Conservation (phyloP, 1,140 invertebrate genomes). For the Lepidurus packardi region DNA sequence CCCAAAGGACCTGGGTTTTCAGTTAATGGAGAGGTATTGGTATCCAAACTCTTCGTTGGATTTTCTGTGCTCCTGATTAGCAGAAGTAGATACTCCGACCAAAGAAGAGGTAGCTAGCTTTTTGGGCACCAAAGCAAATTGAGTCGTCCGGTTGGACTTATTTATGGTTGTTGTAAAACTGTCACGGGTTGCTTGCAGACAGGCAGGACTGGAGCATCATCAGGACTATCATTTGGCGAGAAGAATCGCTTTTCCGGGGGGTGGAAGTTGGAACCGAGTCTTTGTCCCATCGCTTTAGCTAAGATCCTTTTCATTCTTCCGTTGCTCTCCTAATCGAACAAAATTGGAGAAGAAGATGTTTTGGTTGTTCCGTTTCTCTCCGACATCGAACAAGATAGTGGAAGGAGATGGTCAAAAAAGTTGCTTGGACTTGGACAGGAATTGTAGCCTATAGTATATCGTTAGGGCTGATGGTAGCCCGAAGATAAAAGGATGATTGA, state of each 20-base stretch:
- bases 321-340: too few relatives aligned
- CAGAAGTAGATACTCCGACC: background rate
- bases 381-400: too few relatives aligned
- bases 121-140: conserved; percentile 19
- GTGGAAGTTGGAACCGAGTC: too few relatives aligned
- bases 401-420: too few relatives aligned
- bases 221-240: conserved; percentile 15
- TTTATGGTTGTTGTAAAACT: conserved; percentile 20
- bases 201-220: background rate
- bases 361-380: too few relatives aligned
- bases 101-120: background rate
- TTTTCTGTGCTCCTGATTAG: conserved; percentile 4
- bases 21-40: background rate
- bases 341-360: too few relatives aligned
- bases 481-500: too few relatives aligned
- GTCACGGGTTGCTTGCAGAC: background rate
- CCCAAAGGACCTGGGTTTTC: background rate
- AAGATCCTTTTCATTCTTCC: too few relatives aligned
- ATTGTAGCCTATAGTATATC: too few relatives aligned
- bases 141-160: conserved; percentile 10
- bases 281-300: too few relatives aligned
- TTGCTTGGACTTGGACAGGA: too few relatives aligned
- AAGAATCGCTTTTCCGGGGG: background rate
- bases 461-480: too few relatives aligned
- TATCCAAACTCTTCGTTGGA: background rate